phyloP scores from a whole-genome alignment of 2,797 vertebrate species.

The Serranus cabrilla region DNA sequence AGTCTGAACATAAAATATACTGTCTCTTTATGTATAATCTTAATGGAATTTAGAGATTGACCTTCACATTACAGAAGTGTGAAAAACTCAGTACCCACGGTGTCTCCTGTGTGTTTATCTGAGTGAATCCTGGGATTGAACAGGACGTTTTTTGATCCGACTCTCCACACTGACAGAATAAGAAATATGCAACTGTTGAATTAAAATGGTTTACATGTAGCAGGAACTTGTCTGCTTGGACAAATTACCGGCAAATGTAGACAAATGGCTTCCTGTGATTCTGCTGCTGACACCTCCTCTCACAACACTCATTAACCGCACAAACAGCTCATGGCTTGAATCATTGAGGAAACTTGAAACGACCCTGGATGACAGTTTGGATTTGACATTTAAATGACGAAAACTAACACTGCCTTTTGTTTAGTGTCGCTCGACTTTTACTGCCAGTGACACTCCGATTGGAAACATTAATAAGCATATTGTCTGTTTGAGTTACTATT shows the following conservation, averaged over 20 bases:
- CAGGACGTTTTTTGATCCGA: background rate
- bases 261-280: conserved; percentile 10
- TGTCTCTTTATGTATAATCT: no score
- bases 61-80: background rate
- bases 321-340: background rate
- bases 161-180: background rate
- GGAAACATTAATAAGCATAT: conserved; percentile 16
- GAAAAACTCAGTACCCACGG: conserved; percentile 1
- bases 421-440: background rate
- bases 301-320: conserved; percentile 19
- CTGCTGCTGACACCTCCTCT: conserved; percentile 10
- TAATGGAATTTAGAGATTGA: background rate
- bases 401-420: conserved; percentile 5
- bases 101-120: background rate
- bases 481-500: conserved; percentile 19
- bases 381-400: conserved; percentile 20
- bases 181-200: background rate
- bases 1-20: no score
- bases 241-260: background rate
- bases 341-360: conserved; percentile 3
- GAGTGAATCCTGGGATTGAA: background rate
- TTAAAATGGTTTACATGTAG: background rate
- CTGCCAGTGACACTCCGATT: conserved; percentile 13
- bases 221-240: conserved; percentile 10
- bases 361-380: background rate